A percentile compares a stretch with the other conserved stretches of the same genome.
Conservation (phyloP, 2,888 invertebrate genomes). For the Nematopogon swammerdamellus region DNA sequence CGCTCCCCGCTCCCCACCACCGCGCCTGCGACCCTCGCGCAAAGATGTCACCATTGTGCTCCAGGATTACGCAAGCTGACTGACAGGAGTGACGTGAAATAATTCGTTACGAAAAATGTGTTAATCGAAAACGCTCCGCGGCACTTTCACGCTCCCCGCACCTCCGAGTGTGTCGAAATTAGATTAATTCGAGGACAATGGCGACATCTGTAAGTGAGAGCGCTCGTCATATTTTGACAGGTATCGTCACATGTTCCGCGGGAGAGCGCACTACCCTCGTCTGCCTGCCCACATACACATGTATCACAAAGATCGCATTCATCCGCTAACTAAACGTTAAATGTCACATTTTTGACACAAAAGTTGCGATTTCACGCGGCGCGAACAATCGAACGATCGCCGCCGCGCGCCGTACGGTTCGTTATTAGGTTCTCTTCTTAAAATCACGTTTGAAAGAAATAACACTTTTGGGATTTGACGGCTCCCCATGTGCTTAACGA, state of each 20-base stretch:
- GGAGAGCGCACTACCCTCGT: conserved; percentile 43
- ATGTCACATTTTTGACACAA: conserved; percentile 37
- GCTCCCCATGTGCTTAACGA: conserved; percentile 38
- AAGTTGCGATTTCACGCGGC: conserved; percentile 53
- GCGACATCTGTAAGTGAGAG: conserved; percentile 47
- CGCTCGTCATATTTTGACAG: conserved; percentile 55
- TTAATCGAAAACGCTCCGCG: conserved; percentile 34
- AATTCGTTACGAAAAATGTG: conserved; percentile 53
- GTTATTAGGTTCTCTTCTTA: conserved; percentile 20
- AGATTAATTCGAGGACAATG: conserved; percentile 50
- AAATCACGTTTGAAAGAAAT: conserved; percentile 20
- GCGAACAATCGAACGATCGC: conserved; percentile 53
- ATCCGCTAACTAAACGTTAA: conserved; percentile 22
- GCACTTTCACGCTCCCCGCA: conserved; percentile 48
- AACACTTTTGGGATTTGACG: conserved; percentile 53
- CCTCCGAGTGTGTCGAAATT: conserved; percentile 26
- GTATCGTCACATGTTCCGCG: conserved; percentile 30
- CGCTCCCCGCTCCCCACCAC: no score
- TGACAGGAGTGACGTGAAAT: conserved; percentile 52
- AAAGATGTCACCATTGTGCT: neutral
- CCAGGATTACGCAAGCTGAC: conserved; percentile 39
- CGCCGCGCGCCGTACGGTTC: conserved; percentile 47
- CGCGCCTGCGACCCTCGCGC: neutral
- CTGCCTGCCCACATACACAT: conserved; percentile 47
- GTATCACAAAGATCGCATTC: conserved; percentile 30